These are phyloP conservation scores for Hypsopygia costalis DNA, from an alignment of 2,888 invertebrate species.

Conservation along the genomic window DNA sequence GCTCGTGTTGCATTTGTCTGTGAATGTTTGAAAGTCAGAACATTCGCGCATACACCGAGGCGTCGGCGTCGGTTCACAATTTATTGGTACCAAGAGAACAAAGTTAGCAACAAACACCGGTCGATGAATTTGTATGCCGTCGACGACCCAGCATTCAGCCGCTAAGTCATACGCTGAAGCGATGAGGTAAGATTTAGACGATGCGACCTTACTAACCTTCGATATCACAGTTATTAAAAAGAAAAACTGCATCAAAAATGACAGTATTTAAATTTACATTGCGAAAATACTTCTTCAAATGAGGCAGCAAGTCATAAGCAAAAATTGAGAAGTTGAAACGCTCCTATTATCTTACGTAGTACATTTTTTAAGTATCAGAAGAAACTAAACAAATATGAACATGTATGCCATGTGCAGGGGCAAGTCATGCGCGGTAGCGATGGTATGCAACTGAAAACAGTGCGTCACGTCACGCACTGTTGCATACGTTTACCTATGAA, in stretches of 20 bases:
- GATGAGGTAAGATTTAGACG: neutral
- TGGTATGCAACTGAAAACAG: no score
- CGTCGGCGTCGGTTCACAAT: slow-evolving; percentile 28
- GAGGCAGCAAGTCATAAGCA: no score
- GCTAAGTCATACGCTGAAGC: slow-evolving; percentile 17
- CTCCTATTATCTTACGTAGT: no score
- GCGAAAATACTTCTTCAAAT: no score
- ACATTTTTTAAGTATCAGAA: no score
- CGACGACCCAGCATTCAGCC: slow-evolving; percentile 27
- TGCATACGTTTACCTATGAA: no score
- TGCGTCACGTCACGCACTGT: no score
- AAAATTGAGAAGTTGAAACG: no score
- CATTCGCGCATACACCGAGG: neutral
- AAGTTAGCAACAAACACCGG: slow-evolving; percentile 54
- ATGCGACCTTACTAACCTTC: neutral
- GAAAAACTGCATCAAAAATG: neutral
- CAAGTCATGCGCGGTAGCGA: no score
- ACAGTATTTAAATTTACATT: no score
- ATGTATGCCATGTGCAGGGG: no score
- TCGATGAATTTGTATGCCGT: slow-evolving; percentile 59
- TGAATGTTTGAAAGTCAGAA: neutral
- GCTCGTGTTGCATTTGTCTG: neutral
- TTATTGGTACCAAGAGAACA: slow-evolving; percentile 54
- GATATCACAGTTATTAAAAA: neutral
- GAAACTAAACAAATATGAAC: no score